Evolutionary conservation across 2,888 invertebrate species (phyloP), one percentile per base, ranked within the genome.

Genomic region (Campoplex capitator): DNA sequence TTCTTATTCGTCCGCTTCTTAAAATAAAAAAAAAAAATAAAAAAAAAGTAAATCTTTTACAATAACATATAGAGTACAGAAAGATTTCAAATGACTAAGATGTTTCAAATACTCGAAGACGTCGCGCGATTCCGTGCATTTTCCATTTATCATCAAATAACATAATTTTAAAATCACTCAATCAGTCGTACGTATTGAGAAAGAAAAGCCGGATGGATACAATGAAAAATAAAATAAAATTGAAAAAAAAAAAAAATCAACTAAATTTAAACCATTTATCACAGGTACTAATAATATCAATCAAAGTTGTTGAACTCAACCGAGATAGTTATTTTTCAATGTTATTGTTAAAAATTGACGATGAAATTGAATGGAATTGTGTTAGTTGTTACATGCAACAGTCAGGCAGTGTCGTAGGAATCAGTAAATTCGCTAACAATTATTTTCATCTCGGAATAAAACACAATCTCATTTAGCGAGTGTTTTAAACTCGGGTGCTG

Each of bases 321-420:
- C 84, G 85, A 89, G 85, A 86, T 86, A 78, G 84, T 76, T 79
- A 85, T 77, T 83, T 76, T 86, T 70, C 76, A 45, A 81, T 87
- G 79, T 78, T 83, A 71, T 86, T 83, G 75, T 86, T 80, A 70
- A 75, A 79, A 84, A 51, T 88, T 85, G 83, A 35, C 84, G 86
- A 88, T 88, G 74, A 84, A 86, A 86, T 88, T 83, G 70, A 84
- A 83, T 76, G 58, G 58, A 58, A 28, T 58, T 23, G 28, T 13
- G 81, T 87, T 83, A 89, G 85, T 79, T 84, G 83, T 86, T 82
- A 87, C 86, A 86, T 86, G 86, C 84, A 86, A 90, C 91, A 89
- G 4, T 89, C 13, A 92, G 92, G 92, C 92, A 92, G 92, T 92
- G 91, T 91, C 85, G 85, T 88, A 89, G 91, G 90, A 81, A 83